Evolutionary conservation across 1,140 invertebrate genomes (phyloP).

Genomic region (Gonioctena quinquepunctata): DNA sequence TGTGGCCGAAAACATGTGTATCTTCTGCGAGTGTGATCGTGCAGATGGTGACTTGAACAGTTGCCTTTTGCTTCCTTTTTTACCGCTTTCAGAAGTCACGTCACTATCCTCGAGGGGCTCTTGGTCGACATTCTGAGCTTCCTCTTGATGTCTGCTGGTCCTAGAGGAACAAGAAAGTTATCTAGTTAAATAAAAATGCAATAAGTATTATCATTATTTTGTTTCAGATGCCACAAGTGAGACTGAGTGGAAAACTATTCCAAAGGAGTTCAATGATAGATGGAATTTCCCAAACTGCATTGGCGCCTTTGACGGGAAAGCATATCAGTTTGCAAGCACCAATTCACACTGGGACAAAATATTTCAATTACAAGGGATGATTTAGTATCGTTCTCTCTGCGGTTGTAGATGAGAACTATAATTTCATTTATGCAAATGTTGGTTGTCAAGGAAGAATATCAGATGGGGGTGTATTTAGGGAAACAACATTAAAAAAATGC

Average conservation of each 20-base stretch:
- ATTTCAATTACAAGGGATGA: constrained; percentile 61
- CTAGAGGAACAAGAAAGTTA: too few relatives aligned
- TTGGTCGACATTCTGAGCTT: constrained; percentile 1
- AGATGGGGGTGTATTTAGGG: constrained; percentile 50
- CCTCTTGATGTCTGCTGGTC: too few relatives aligned
- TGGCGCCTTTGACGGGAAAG: constrained; percentile 41
- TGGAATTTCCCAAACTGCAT: constrained; percentile 29
- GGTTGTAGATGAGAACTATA: constrained; percentile 57
- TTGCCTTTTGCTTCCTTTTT: background rate
- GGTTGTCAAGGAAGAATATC: constrained; percentile 53
- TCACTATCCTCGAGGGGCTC: too few relatives aligned
- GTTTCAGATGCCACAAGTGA: background rate
- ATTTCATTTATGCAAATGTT: constrained; percentile 55
- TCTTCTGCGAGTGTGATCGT: background rate
- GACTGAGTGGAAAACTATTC: constrained; percentile 33
- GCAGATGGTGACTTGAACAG: background rate
- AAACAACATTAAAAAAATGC: constrained; percentile 6
- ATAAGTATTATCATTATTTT: background rate
- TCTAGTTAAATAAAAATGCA: too few relatives aligned
- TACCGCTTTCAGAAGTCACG: background rate
- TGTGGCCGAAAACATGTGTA: background rate
- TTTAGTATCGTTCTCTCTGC: constrained; percentile 60
- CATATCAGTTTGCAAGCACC: constrained; percentile 43
- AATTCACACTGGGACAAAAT: constrained; percentile 52
- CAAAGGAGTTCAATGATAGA: constrained; percentile 27